These are phyloP conservation scores for Spodoptera littoralis DNA, from an alignment of 2,888 invertebrate species.

Conservation along the genomic window DNA sequence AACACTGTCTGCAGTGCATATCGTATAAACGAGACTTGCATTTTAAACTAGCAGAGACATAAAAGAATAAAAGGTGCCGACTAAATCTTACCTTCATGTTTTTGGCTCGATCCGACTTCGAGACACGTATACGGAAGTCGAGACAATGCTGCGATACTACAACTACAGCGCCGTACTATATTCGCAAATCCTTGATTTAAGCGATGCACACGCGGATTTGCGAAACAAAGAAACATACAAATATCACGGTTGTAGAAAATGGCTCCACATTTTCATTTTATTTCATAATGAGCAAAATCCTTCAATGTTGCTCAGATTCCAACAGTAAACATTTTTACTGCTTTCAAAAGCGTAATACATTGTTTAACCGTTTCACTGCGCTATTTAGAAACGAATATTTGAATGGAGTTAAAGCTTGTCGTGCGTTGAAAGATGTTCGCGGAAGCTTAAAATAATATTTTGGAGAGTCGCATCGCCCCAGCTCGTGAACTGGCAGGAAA, in stretches of 20 bases:
- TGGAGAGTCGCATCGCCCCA: constrained; percentile 74
- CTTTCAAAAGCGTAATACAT: constrained; percentile 42
- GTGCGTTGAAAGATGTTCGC: constrained; percentile 81
- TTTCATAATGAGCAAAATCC: constrained; percentile 43
- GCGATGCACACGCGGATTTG: constrained; percentile 23
- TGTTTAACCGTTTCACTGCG: constrained; percentile 52
- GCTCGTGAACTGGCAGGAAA: constrained; percentile 82
- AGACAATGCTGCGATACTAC: constrained; percentile 69
- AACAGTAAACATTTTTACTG: constrained; percentile 44
- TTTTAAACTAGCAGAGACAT: constrained; percentile 65
- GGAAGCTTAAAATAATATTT: constrained; percentile 87
- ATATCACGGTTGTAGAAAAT: constrained; percentile 23
- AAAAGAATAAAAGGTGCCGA: constrained; percentile 65
- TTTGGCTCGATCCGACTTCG: constrained; percentile 68
- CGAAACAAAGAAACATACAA: constrained; percentile 26
- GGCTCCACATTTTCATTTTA: constrained; percentile 29
- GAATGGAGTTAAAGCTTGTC: constrained; percentile 71
- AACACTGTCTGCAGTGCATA: constrained; percentile 61
- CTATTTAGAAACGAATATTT: constrained; percentile 53
- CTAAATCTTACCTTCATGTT: constrained; percentile 74
- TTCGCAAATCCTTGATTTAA: constrained; percentile 57
- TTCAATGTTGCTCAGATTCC: constrained; percentile 24
- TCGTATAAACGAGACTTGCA: constrained; percentile 66
- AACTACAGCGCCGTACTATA: constrained; percentile 4
- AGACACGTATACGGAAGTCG: constrained; percentile 74